Conservation (phyloP, 2,797 vertebrate genomes). For the Protosalanx chinensis region DNA sequence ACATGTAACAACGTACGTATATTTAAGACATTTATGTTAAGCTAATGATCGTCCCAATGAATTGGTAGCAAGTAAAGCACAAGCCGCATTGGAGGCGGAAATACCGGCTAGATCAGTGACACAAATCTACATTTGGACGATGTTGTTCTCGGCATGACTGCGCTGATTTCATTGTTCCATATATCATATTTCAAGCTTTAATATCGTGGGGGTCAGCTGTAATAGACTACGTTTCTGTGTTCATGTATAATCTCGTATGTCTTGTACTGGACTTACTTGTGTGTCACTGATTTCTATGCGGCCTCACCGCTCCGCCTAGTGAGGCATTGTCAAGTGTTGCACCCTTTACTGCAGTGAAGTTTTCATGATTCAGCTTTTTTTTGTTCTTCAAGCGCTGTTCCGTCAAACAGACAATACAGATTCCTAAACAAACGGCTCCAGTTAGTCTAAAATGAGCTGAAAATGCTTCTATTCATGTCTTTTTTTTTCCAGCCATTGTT, state of each 20-base stretch:
- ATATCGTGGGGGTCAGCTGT: background rate
- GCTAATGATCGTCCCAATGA: background rate
- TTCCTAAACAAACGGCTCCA: conserved; percentile 50
- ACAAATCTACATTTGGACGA: conserved; percentile 14
- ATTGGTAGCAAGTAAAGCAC: background rate
- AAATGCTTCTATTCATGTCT: conserved; percentile 63
- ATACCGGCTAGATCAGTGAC: conserved; percentile 28
- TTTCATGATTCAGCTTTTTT: conserved; percentile 81
- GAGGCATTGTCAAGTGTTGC: conserved; percentile 37
- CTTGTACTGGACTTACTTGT: background rate
- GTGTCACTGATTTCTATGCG: background rate
- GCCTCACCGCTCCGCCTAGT: conserved; percentile 43
- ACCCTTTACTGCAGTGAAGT: conserved; percentile 66
- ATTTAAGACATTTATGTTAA: background rate
- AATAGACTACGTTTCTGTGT: background rate
- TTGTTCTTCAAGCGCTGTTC: conserved; percentile 57
- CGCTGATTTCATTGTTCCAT: background rate
- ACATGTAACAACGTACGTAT: too few relatives aligned
- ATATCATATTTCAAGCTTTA: background rate
- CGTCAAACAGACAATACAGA: conserved; percentile 53
- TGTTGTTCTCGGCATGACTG: background rate
- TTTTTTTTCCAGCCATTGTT: conserved; percentile 45
- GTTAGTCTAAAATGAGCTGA: conserved; percentile 49
- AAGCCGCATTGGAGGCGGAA: conserved; percentile 55
- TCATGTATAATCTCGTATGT: too few relatives aligned